These are phyloP conservation scores for Myrmecobius fasciatus DNA, from an alignment of 2,113 vertebrate species.

Conservation along the genomic window DNA sequence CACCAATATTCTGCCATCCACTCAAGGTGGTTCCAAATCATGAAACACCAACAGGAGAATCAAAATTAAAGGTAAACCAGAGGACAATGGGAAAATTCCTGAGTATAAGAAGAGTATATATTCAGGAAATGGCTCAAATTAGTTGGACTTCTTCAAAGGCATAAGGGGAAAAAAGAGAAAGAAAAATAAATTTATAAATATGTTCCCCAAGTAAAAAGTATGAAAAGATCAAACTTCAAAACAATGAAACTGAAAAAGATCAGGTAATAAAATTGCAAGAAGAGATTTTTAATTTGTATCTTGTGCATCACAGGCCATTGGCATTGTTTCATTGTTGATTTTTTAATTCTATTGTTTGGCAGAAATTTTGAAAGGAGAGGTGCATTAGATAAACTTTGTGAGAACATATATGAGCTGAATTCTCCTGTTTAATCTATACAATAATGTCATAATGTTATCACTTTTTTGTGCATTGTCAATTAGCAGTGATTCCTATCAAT, in stretches of 20 bases:
- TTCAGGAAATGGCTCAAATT: no score
- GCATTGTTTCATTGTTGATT: neutral
- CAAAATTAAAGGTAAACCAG: no score
- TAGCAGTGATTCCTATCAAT: neutral
- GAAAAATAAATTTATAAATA: neutral
- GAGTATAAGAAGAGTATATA: no score
- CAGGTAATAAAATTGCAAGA: neutral
- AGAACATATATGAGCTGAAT: neutral
- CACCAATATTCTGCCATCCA: no score
- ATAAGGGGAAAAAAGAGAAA: neutral
- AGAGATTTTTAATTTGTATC: neutral
- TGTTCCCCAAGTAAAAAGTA: neutral
- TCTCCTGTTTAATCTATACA: neutral
- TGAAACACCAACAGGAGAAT: no score
- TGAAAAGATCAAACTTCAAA: neutral
- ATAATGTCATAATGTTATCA: no score
- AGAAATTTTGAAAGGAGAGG: neutral
- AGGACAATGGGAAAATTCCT: no score
- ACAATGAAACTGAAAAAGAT: neutral
- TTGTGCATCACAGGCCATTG: neutral
- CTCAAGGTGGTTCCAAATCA: no score
- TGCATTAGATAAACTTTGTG: neutral
- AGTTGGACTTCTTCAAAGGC: no score
- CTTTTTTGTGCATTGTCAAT: neutral
- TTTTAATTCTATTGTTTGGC: neutral